Percentiles rank a stretch among this genome's conserved stretches.
Conservation (phyloP, 2,888 invertebrate genomes). For the Drosophila demipolita region DNA sequence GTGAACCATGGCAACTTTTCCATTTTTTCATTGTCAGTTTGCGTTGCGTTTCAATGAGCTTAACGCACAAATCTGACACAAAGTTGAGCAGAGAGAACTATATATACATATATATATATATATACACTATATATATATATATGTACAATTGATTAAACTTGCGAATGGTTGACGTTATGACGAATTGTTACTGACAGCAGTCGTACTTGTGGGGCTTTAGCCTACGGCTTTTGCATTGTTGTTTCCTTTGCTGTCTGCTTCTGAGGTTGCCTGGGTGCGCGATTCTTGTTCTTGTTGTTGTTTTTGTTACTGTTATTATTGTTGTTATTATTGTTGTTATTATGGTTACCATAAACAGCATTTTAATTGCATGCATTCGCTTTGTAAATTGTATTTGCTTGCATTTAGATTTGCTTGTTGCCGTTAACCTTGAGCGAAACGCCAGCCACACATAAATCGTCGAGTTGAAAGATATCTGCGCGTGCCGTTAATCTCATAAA, state of each 20-base stretch:
- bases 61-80: slow-evolving; percentile 64
- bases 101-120: not conserved
- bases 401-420: slow-evolving; percentile 24
- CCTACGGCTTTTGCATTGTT: slow-evolving; percentile 2
- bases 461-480: slow-evolving; percentile 34
- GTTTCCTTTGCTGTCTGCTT: slow-evolving; percentile 21
- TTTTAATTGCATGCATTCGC: slow-evolving; percentile 71
- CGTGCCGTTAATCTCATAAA: slow-evolving; percentile 20
- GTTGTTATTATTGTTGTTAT: slow-evolving; percentile 34
- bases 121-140: not conserved
- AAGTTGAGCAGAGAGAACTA: slow-evolving; percentile 20
- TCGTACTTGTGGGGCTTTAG: slow-evolving; percentile 36
- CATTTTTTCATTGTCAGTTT: slow-evolving; percentile 44
- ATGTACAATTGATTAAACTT: slow-evolving; percentile 19
- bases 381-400: slow-evolving; percentile 50
- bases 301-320: slow-evolving; percentile 18
- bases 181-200: slow-evolving; percentile 56
- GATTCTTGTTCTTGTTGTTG: slow-evolving; percentile 1
- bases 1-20: slow-evolving; percentile 25
- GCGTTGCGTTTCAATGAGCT: slow-evolving; percentile 44
- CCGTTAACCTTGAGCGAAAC: slow-evolving; percentile 52
- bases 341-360: slow-evolving; percentile 60
- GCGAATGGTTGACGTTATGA: slow-evolving; percentile 41
- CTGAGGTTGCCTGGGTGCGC: slow-evolving; percentile 50
- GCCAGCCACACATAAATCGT: slow-evolving; percentile 51